Evolutionary conservation across 2,113 vertebrate genomes (phyloP).

Genomic region (Bubo bubo): DNA sequence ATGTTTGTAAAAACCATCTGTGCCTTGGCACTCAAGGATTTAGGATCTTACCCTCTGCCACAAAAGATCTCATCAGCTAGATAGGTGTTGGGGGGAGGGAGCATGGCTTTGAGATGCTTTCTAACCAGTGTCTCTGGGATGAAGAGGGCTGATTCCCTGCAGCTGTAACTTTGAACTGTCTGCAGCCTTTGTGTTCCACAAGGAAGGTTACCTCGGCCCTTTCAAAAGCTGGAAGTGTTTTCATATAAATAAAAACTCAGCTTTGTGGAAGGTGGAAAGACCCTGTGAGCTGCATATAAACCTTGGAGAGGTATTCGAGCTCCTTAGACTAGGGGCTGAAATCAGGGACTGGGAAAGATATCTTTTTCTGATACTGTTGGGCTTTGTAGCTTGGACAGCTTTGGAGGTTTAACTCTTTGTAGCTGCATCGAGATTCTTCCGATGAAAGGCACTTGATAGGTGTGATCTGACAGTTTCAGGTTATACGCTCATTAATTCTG

Average conservation of each 20-base stretch:
- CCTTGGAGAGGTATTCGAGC: background rate
- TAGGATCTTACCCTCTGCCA: background rate
- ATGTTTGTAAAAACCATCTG: background rate
- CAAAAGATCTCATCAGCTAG: background rate
- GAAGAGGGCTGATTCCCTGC: background rate
- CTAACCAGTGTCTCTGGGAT: background rate
- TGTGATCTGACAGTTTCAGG: background rate
- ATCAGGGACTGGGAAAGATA: background rate
- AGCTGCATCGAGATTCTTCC: background rate
- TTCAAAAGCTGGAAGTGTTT: background rate
- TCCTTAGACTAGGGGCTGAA: background rate
- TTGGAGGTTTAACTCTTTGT: background rate
- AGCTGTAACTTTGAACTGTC: background rate
- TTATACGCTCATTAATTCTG: background rate
- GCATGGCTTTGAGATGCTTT: background rate
- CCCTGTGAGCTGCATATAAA: background rate
- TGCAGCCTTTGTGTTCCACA: background rate
- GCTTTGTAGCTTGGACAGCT: background rate
- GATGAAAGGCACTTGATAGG: background rate
- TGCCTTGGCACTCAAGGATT: background rate
- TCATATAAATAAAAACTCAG: background rate
- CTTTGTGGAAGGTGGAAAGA: background rate
- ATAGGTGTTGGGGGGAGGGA: accelerated
- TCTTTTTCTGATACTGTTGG: background rate
- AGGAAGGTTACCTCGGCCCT: background rate